Conservation (phyloP, 1,140 invertebrate species). For the Papilio machaon region DNA sequence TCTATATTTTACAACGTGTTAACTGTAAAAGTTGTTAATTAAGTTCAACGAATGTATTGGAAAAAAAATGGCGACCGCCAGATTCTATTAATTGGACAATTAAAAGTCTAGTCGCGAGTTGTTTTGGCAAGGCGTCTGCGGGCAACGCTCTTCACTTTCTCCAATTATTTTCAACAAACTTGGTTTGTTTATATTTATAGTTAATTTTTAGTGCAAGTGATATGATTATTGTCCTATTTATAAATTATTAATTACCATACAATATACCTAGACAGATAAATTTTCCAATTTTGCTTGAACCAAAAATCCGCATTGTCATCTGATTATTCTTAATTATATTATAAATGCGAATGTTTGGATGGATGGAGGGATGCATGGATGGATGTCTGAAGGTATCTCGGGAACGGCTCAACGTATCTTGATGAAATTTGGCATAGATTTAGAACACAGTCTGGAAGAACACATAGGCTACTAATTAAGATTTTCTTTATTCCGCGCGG, state of each 20-base stretch:
- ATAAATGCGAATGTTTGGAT: too few species aligned
- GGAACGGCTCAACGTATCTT: too few species aligned
- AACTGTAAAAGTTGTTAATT: conserved; percentile 3
- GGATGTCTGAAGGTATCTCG: too few species aligned
- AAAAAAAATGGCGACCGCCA: conserved; percentile 7
- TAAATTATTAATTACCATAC: neutral
- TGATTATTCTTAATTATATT: too few species aligned
- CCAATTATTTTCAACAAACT: conserved; percentile 20
- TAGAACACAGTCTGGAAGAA: too few species aligned
- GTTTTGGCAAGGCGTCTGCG: conserved; percentile 16
- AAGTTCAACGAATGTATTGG: neutral
- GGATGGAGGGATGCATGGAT: too few species aligned
- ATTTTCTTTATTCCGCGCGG: too few species aligned
- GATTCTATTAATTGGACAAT: conserved; percentile 18
- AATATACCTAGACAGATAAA: too few species aligned
- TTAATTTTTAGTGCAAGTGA: neutral
- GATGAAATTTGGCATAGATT: too few species aligned
- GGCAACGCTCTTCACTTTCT: conserved; percentile 20
- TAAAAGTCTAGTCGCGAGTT: conserved; percentile 17
- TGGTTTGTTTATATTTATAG: conserved; percentile 18
- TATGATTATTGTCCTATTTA: neutral
- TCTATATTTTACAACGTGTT: neutral
- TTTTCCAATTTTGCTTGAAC: neutral
- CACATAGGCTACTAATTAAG: too few species aligned
- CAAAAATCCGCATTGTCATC: neutral